Base-by-base conservation (phyloP, 1,140 invertebrate genomes). In the Lerema accius region DNA sequence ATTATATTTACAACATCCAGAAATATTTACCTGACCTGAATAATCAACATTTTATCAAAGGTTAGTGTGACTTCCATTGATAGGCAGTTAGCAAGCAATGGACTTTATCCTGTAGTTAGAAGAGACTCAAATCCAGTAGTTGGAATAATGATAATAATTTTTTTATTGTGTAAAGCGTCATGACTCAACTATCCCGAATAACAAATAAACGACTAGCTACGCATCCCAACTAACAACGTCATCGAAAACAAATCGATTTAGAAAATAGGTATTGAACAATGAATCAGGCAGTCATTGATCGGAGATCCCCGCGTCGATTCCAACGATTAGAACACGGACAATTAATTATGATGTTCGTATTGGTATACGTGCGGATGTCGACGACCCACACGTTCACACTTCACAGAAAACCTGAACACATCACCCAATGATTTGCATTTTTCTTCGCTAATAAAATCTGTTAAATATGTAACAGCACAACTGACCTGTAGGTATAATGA, bases 381-480 rank as follows among this genome's bases (percentile, higher is more conserved):
- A 69, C 14, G 71, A 73, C 71, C 71, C 43, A 65, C 26, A 42
- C 40, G 62, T 26, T 53, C 55, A 17, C 60, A 26, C 48, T 28
- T 35, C 42, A 56, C 37, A 50, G 9, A 32, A 32, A 39, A 45
- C 53, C 48, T 39, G 37, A 46, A 49, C 45, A 32, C 39, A 37
- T 35, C 35, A 48, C 40, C 28, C 23, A 50, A 62, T 63, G 40
- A 51, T 11, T 65, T 37, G 53, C 53, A 63, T 40, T 58, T 59
- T 69, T 28, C 39, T 69, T 7, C 28, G 9, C 28, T 32, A 59
- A 61, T 62, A 14, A 7, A 23, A 46, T 10, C 43, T 42, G 15
- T n/a, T 46, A 3, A 46, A 46, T 23, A 23, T 23, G 17, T 23
- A 19, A 48, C 11, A 26, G 11, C 14, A 48, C 11, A 26, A 10